phyloP scores from a whole-genome alignment of 2,113 vertebrate genomes.

The Rhynchopsitta pachyrhyncha region DNA sequence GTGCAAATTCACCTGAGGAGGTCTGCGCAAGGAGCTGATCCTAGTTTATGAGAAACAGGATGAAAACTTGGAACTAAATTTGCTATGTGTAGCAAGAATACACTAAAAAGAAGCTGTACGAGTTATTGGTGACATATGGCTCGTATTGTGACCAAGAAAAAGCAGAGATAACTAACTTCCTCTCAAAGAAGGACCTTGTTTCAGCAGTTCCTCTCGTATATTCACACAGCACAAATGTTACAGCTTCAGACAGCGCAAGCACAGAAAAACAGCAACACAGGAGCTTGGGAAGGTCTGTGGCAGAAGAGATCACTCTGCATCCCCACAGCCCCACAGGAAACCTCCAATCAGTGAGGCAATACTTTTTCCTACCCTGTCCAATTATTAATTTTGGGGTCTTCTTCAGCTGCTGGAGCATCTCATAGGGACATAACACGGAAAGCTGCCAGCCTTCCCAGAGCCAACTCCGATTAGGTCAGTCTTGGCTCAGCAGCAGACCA shows the following conservation, averaged over 20 bases:
- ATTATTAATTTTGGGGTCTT: background rate
- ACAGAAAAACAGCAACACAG: background rate
- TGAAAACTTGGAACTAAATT: background rate
- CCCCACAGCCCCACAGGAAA: background rate
- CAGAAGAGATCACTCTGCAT: background rate
- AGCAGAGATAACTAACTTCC: background rate
- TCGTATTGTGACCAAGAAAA: background rate
- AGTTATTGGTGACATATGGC: background rate
- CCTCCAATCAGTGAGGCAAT: background rate
- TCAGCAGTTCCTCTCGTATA: background rate
- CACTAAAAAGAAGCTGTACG: background rate
- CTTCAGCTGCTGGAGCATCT: background rate
- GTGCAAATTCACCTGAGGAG: background rate
- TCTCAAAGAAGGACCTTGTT: background rate
- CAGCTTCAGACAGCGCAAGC: background rate
- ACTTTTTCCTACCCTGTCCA: background rate
- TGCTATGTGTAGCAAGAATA: background rate
- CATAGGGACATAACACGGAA: background rate
- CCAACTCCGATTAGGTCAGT: conserved; percentile 41
- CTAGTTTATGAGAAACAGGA: background rate
- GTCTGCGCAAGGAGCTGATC: background rate
- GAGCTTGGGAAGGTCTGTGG: background rate
- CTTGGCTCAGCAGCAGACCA: conserved; percentile 49
- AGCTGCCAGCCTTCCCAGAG: conserved; percentile 19
- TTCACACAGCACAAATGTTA: background rate